Percentiles rank a stretch among this genome's conserved stretches.
These are phyloP conservation scores for Rhynchophorus ferrugineus DNA, from an alignment of 1,140 invertebrate genomes.

Conservation along the genomic window DNA sequence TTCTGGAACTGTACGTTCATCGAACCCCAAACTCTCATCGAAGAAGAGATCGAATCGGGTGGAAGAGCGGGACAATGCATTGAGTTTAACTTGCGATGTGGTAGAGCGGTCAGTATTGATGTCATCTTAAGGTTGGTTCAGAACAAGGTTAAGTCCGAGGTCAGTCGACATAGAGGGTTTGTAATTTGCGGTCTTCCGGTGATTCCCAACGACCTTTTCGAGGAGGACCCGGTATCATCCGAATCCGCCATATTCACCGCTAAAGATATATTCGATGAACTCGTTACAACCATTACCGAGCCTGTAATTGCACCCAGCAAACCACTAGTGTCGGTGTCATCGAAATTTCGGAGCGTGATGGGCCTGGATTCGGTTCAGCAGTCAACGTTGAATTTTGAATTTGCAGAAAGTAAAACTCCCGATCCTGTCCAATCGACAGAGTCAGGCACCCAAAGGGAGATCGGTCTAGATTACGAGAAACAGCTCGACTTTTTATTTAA, in stretches of 20 bases:
- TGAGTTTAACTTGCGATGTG: slow-evolving; percentile 46
- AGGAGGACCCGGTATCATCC: slow-evolving; percentile 38
- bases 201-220: slow-evolving; percentile 40
- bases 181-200: slow-evolving; percentile 52
- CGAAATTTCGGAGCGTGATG: too few relatives aligned
- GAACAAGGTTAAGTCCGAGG: slow-evolving; percentile 42
- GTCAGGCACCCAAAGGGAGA: not conserved
- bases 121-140: slow-evolving; percentile 44
- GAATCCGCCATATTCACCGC: slow-evolving; percentile 43
- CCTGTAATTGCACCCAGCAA: slow-evolving; percentile 25
- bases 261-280: slow-evolving; percentile 42
- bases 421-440: not conserved
- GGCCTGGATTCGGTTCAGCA: slow-evolving; percentile 22
- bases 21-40: slow-evolving; percentile 46
- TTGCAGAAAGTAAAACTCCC: not conserved
- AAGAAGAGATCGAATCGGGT: slow-evolving; percentile 46
- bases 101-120: slow-evolving; percentile 42
- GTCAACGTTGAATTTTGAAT: too few relatives aligned
- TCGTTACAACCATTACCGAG: slow-evolving; percentile 32
- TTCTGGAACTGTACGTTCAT: slow-evolving; percentile 49
- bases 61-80: slow-evolving; percentile 45
- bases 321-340: slow-evolving; percentile 23
- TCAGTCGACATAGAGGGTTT: slow-evolving; percentile 50
- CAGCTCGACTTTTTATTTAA: slow-evolving; percentile 35
- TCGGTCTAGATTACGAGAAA: slow-evolving; percentile 29